Conservation (phyloP, 1,140 invertebrate species). For the Conus betulinus region DNA sequence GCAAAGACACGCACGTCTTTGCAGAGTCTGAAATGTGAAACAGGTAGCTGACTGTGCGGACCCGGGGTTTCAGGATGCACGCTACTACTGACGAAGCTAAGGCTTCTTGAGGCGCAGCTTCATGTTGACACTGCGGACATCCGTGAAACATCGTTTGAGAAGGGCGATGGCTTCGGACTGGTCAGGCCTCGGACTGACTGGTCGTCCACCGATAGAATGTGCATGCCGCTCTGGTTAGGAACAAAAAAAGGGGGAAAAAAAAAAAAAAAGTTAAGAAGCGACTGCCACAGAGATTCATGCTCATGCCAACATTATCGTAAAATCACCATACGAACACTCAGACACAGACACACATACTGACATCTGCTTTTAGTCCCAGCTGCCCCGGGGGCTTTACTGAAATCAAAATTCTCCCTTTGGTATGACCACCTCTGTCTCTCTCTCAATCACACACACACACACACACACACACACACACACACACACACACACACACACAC, state of each 20-base stretch:
- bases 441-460: not conserved
- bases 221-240: slow-evolving; percentile 55
- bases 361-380: too few species aligned
- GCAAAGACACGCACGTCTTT: too few species aligned
- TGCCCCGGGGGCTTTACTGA: too few species aligned
- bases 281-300: not conserved
- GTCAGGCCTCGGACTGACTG: slow-evolving; percentile 43
- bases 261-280: not conserved
- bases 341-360: too few species aligned
- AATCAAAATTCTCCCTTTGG: too few species aligned
- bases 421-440: too few species aligned
- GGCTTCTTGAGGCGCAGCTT: slow-evolving; percentile 44
- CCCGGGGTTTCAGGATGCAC: too few species aligned
- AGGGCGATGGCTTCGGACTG: slow-evolving; percentile 49
- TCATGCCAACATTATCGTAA: not conserved
- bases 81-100: not conserved
- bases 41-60: too few species aligned
- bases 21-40: too few species aligned
- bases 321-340: not conserved
- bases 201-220: slow-evolving; percentile 54
- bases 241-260: not conserved
- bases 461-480: slow-evolving; percentile 7
- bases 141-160: slow-evolving; percentile 50
- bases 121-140: slow-evolving; percentile 46
- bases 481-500: not conserved